phyloP scores from a whole-genome alignment of 2,797 vertebrate species.

The Buphagus erythrorhynchus region DNA sequence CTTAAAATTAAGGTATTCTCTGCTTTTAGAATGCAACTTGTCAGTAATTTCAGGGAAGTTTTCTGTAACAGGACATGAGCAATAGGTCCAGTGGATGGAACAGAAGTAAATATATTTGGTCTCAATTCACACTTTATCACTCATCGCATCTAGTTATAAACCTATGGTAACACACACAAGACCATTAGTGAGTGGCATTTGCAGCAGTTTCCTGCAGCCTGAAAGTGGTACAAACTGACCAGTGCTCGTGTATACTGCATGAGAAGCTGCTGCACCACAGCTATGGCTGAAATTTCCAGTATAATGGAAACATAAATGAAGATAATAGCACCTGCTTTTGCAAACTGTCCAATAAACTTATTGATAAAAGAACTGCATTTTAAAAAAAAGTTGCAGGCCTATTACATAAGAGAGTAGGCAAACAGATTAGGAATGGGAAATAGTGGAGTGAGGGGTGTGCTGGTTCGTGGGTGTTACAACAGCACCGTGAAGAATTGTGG shows the following conservation, averaged over 20 bases:
- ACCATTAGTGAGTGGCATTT: neutral
- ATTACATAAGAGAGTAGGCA: neutral
- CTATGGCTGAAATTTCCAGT: neutral
- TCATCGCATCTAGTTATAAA: neutral
- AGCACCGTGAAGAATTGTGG: neutral
- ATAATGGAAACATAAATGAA: neutral
- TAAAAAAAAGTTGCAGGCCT: neutral
- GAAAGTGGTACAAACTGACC: neutral
- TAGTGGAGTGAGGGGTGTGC: neutral
- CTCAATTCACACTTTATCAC: neutral
- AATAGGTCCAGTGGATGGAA: neutral
- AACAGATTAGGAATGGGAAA: neutral
- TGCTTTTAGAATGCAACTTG: neutral
- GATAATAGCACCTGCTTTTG: neutral
- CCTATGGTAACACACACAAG: neutral
- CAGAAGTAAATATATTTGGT: neutral
- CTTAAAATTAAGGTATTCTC: neutral
- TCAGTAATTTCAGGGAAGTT: neutral
- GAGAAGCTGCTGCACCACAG: neutral
- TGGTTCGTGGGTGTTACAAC: neutral
- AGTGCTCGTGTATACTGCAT: accelerated
- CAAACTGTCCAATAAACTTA: neutral
- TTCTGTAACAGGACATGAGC: neutral
- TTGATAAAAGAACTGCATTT: neutral
- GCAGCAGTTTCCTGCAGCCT: neutral